These are phyloP conservation scores for Pycnomerus fuliginosus DNA, from an alignment of 2,888 invertebrate species.

Conservation along the genomic window DNA sequence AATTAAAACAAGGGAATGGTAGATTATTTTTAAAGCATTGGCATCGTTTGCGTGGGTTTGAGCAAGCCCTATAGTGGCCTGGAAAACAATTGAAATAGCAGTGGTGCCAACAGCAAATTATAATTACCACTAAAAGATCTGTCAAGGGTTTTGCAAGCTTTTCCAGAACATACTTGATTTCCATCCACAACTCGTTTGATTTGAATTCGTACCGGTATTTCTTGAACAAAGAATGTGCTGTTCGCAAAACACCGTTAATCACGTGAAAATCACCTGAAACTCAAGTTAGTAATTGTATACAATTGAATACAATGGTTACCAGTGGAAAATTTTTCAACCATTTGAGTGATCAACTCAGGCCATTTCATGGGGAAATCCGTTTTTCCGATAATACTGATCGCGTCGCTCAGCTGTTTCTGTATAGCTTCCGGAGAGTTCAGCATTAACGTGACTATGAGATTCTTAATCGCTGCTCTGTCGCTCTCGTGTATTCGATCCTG, in stretches of 20 bases:
- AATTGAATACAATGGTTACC: conserved; percentile 49
- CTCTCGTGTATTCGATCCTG: conserved; percentile 75
- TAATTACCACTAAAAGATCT: conserved; percentile 76
- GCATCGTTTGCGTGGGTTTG: conserved; percentile 76
- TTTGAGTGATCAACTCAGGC: conserved; percentile 89
- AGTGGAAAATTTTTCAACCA: conserved; percentile 88
- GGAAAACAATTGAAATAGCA: conserved; percentile 34
- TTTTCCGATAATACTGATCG: conserved; percentile 93
- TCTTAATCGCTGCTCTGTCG: conserved; percentile 81
- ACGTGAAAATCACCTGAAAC: conserved; percentile 83
- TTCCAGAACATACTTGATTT: conserved; percentile 95
- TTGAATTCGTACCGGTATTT: conserved; percentile 95
- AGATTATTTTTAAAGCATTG: conserved; percentile 81
- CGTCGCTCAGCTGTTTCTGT: conserved; percentile 93
- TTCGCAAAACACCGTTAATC: conserved; percentile 91
- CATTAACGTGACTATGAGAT: conserved; percentile 88
- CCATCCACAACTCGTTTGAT: conserved; percentile 91
- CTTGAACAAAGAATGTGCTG: conserved; percentile 96
- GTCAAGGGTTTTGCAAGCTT: conserved; percentile 93
- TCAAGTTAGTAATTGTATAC: conserved; percentile 6
- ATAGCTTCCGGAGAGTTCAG: conserved; percentile 85
- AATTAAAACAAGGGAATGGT: conserved; percentile 83
- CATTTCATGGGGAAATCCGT: conserved; percentile 96
- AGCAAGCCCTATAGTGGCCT: conserved; percentile 84
- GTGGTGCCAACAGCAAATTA: background rate